Evolutionary conservation across 92 coral and sea anemone genomes (phyloP), one percentile per base, ranked within the genome.

Genomic region (Phenganax stokvisi): DNA sequence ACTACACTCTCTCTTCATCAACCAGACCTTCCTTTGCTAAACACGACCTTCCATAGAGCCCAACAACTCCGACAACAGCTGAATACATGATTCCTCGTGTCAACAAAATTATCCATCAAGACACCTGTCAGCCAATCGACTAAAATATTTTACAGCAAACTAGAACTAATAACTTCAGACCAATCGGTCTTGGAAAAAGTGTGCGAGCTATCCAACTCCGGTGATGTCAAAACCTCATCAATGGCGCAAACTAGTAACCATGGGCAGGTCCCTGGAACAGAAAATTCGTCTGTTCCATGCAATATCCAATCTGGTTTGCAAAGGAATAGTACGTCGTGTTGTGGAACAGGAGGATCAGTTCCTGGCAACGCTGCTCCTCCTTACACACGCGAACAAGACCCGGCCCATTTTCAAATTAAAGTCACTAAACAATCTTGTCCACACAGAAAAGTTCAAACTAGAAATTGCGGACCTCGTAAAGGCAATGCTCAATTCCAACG

Each of bases 381-480:
- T 20, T 20, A 20, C 25, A 20, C 25, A 20, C 25, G 25, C 25
- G 25, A 20, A 20, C 25, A 51, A 79, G 69, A 17, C 11, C 10
- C 86, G 86, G 6, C 86, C 76, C 7, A 30, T 83, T 47, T 76
- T 83, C 82, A 83, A 75, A 29, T 30, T 82, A 55, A 85, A 71
- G 84, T 66, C 83, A 30, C 76, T 84, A 73, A 87, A 87, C 81
- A 62, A 88, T 6, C 79, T 82, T 80, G 75, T 88, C 12, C 84
- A 74, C 29, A 85, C 72, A 65, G 75, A 88, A 37, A 80, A 80
- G 73, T 88, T 88, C 89, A 77, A 83, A 68, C 87, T 88, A 77
- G 91, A 88, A 73, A 86, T 84, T 51, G n/a, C 84, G 75, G 85
- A 87, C 15, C 74, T 81, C 2, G 84, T 82, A 66, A 81, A 77